Base-by-base conservation (phyloP, 2,888 invertebrate species). In the Limnephilus marmoratus region DNA sequence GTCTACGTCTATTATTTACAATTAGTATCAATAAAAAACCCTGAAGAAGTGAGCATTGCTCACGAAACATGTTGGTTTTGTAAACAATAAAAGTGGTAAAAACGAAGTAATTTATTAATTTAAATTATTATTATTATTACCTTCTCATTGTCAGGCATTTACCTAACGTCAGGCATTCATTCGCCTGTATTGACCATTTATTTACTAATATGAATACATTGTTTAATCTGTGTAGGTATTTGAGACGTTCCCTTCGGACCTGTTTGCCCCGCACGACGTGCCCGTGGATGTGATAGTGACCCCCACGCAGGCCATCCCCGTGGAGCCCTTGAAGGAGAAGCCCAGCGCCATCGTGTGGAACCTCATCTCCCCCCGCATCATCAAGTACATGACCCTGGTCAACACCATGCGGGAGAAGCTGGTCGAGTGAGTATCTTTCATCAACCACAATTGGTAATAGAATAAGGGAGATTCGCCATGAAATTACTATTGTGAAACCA, bases 221-320 rank as follows among this genome's bases (percentile, higher is more conserved):
- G 18, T 68, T 24, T 68, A 9, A 68, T 68, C 68, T 68, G 9
- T 68, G n/a, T n/a, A 97, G 97, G 97, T 97, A 94, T 97, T 97
- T 94, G 97, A 98, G 94, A 97, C 97, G 91, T 96, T 98, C 94
- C 98, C 98, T 3, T 96, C 96, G 12, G 96, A 97, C 92, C 95
- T 99, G 94, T 98, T 98, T 94, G 97, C 97, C 94, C 97, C 97
- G 80, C 97, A 98, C 94, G 98, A 99, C 95, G 97, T 98, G 34
- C 98, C 98, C 89, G 97, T 98, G 90, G 98, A 99, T 95, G 97
- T 98, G 94, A 98, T 99, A 94, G 96, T 98, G 94, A 98, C 98
- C 18, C 98, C 98, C 49, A 98, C 98, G 18, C 97, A 98, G 96
- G 97, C 98, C 94, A 91, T 93, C 18, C 37, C 91, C 2, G 90